Conservation (phyloP, 2,888 invertebrate species). For the Conomelus anceps region DNA sequence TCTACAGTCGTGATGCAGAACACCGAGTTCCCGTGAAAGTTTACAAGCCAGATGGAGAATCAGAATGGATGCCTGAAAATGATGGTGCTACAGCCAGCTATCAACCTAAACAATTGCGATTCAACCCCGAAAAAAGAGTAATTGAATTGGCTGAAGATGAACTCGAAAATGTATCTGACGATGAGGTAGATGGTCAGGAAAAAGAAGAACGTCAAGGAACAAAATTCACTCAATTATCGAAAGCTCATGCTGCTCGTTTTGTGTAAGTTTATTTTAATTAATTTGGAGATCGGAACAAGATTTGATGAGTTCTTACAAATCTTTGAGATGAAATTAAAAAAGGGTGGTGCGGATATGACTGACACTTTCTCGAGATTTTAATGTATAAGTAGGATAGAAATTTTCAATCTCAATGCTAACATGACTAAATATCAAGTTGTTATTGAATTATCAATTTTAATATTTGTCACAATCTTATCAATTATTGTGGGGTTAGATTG, state of each 20-base stretch:
- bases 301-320: no score
- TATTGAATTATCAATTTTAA: no score
- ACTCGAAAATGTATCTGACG: neutral
- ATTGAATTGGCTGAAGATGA: neutral
- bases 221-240: neutral
- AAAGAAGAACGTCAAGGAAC: neutral
- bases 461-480: no score
- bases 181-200: neutral
- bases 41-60: neutral
- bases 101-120: neutral
- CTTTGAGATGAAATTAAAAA: no score
- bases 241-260: neutral
- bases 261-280: neutral
- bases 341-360: no score
- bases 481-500: no score
- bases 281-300: no score
- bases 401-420: no score
- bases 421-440: no score
- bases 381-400: no score
- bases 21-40: neutral
- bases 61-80: neutral
- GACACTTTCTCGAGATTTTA: no score
- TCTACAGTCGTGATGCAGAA: neutral
- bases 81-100: neutral
- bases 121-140: neutral